Evolutionary conservation across 2,797 vertebrate species (phyloP).

Genomic region (Phalanger gymnotis): DNA sequence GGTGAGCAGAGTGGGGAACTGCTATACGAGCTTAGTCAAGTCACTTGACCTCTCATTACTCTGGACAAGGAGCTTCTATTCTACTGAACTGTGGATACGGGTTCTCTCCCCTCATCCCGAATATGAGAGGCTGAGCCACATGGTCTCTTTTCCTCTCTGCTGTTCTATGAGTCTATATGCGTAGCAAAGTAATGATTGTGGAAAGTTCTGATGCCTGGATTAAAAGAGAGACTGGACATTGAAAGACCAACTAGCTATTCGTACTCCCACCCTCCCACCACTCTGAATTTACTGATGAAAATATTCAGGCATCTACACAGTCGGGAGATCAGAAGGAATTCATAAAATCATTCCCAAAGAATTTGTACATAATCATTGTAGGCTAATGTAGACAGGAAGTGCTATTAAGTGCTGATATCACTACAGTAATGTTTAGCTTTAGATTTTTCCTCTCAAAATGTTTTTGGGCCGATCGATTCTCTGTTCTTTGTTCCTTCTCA

Average conservation of each 20-base stretch:
- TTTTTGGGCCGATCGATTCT: not conserved
- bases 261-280: not conserved
- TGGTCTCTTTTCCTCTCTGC: not conserved
- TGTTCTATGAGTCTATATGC: not conserved
- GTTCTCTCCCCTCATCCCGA: not conserved
- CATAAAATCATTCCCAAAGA: not conserved
- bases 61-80: too few relatives aligned
- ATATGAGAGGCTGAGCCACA: not conserved
- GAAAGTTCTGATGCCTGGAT: not conserved
- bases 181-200: not conserved
- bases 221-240: not conserved
- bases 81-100: not conserved
- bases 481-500: not conserved
- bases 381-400: not conserved
- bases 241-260: not conserved
- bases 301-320: not conserved
- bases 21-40: too few relatives aligned
- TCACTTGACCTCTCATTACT: too few relatives aligned
- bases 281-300: not conserved
- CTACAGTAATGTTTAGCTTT: not conserved
- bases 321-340: not conserved
- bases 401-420: not conserved
- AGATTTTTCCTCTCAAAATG: not conserved
- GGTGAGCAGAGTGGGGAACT: too few relatives aligned
- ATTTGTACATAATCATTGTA: not conserved